Evolutionary conservation across 2,797 vertebrate genomes (phyloP).

Genomic region (Fundulus diaphanus): DNA sequence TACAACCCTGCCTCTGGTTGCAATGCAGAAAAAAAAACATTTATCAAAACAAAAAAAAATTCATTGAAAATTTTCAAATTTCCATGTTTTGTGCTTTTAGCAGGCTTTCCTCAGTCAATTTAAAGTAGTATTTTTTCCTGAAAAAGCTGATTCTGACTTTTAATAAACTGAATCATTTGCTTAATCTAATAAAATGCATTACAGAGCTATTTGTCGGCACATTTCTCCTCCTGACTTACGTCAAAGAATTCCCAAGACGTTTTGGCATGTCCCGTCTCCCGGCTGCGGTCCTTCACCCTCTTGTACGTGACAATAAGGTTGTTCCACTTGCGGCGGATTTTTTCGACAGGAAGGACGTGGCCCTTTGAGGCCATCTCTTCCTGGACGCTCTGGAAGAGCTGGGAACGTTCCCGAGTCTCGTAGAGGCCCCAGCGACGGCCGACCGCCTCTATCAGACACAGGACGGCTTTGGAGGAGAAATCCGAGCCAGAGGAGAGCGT

Average conservation of each 20-base stretch:
- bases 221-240: constrained; percentile 54
- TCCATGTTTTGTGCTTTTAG: neutral
- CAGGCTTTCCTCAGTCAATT: neutral
- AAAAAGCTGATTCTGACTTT: neutral
- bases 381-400: constrained; percentile 85
- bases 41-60: too few relatives aligned
- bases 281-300: constrained; percentile 82
- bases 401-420: constrained; percentile 79
- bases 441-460: constrained; percentile 81
- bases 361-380: constrained; percentile 82
- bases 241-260: constrained; percentile 86
- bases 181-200: neutral
- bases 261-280: constrained; percentile 79
- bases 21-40: neutral
- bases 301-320: constrained; percentile 86
- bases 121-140: neutral
- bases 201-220: neutral
- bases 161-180: neutral
- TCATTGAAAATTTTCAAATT: neutral
- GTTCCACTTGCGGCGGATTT: constrained; percentile 85
- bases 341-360: constrained; percentile 77
- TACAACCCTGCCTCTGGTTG: neutral
- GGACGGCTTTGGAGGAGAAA: constrained; percentile 79
- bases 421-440: constrained; percentile 81
- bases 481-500: constrained; percentile 67